A percentile compares a stretch with the other conserved stretches of the same genome.
Conservation (phyloP, 1,140 invertebrate species). For the Araneus ventricosus region DNA sequence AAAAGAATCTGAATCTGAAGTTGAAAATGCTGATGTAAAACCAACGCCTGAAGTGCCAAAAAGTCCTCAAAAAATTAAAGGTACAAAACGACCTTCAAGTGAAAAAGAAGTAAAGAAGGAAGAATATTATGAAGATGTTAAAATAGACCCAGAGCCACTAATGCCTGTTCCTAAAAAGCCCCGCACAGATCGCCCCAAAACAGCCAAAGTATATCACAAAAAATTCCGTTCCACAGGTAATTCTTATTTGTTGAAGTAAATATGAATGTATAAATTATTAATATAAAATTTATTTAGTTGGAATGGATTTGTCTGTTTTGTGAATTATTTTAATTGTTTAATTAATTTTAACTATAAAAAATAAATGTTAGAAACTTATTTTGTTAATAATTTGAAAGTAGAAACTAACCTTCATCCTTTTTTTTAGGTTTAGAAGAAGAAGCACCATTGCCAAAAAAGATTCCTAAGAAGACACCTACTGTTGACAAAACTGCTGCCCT, state of each 20-base stretch:
- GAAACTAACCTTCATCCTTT: background rate
- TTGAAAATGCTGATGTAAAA: conserved; percentile 77
- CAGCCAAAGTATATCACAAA: conserved; percentile 92
- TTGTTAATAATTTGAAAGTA: background rate
- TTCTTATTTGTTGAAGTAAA: background rate
- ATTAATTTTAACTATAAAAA: too few relatives aligned
- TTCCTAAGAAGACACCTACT: conserved; percentile 78
- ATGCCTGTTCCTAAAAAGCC: conserved; percentile 76
- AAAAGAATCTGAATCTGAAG: conserved; percentile 80
- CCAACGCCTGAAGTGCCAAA: conserved; percentile 19
- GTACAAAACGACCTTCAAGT: conserved; percentile 54
- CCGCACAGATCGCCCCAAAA: conserved; percentile 84
- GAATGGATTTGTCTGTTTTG: background rate
- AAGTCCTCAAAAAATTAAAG: conserved; percentile 44
- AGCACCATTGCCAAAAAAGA: conserved; percentile 85
- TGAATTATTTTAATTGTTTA: background rate
- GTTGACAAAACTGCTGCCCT: conserved; percentile 72
- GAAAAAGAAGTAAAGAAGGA: conserved; percentile 62
- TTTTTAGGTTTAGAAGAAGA: conserved; percentile 86
- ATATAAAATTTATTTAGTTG: background rate
- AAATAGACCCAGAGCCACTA: conserved; percentile 72
- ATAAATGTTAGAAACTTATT: background rate
- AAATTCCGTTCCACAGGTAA: conserved; percentile 89
- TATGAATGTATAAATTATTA: background rate
- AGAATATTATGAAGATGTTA: conserved; percentile 72